Evolutionary conservation across 2,888 invertebrate species (phyloP).

Genomic region (Oligia strigilis): DNA sequence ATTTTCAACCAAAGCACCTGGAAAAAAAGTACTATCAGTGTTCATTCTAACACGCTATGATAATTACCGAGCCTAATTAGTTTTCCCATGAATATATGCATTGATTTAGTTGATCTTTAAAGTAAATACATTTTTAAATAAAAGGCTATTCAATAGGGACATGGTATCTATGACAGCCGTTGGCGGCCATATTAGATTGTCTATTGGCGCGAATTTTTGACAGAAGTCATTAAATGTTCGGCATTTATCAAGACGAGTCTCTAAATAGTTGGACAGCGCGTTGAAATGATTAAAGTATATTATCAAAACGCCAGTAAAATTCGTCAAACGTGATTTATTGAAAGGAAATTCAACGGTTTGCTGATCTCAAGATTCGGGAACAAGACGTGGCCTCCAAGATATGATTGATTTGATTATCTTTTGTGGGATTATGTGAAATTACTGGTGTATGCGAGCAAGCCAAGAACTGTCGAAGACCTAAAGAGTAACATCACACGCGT

Average conservation of each 20-base stretch:
- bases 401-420: background rate
- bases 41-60: slow-evolving; percentile 1
- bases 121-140: background rate
- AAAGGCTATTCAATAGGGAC: background rate
- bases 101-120: background rate
- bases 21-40: background rate
- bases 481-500: background rate
- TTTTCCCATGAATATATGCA: background rate
- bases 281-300: background rate
- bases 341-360: no score
- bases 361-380: no score
- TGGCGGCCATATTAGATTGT: background rate
- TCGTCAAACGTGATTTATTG: background rate
- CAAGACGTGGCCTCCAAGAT: no score
- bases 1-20: background rate
- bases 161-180: background rate
- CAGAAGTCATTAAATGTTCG: background rate
- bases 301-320: background rate
- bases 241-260: background rate
- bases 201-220: background rate
- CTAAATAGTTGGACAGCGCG: background rate
- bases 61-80: background rate
- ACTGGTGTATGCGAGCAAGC: background rate
- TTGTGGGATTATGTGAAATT: background rate
- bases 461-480: no score